These are phyloP conservation scores for Agrilus cyanescens DNA, from an alignment of 2,888 invertebrate genomes.

Conservation along the genomic window DNA sequence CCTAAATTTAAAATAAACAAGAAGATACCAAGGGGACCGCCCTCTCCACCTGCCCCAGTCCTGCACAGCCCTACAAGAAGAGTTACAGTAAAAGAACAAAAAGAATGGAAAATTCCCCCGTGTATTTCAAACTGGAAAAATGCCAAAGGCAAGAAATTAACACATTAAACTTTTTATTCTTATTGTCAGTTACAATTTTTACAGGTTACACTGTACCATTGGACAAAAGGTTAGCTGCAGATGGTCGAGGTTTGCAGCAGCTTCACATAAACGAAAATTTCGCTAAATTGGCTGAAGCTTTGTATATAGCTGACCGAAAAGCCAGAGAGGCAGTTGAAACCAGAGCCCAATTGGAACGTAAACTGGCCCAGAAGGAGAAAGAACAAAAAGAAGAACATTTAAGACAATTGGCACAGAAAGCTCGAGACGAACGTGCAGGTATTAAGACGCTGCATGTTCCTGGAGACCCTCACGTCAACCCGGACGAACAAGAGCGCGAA, in stretches of 20 bases:
- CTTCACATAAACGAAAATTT: conserved; percentile 99
- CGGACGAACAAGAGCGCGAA: conserved; percentile 70
- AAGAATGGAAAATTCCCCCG: conserved; percentile 99
- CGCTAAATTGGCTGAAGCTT: conserved; percentile 92
- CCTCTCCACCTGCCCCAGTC: conserved; percentile 97
- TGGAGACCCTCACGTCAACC: conserved; percentile 39
- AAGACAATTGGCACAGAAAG: conserved; percentile 84
- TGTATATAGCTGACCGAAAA: conserved; percentile 94
- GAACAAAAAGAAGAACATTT: conserved; percentile 95
- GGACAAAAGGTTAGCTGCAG: conserved; percentile 95
- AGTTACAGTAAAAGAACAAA: conserved; percentile 96
- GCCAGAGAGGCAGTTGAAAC: conserved; percentile 97
- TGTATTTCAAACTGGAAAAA: conserved; percentile 99
- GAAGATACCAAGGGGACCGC: conserved; percentile 96
- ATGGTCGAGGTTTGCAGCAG: conserved; percentile 93
- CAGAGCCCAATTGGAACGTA: conserved; percentile 88
- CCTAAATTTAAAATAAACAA: conserved; percentile 97
- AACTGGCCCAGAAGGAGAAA: conserved; percentile 94
- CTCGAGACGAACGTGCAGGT: conserved; percentile 90
- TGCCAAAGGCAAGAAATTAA: conserved; percentile 54
- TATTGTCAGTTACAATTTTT: conserved; percentile 11
- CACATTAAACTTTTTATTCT: conserved; percentile 17
- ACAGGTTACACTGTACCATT: conserved; percentile 91
- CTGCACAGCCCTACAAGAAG: conserved; percentile 96
- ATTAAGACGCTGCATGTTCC: conserved; percentile 37